Percentiles rank a stretch among this genome's conserved stretches.
phyloP scores from a whole-genome alignment of 2,113 vertebrate species.

The Zeus faber region DNA sequence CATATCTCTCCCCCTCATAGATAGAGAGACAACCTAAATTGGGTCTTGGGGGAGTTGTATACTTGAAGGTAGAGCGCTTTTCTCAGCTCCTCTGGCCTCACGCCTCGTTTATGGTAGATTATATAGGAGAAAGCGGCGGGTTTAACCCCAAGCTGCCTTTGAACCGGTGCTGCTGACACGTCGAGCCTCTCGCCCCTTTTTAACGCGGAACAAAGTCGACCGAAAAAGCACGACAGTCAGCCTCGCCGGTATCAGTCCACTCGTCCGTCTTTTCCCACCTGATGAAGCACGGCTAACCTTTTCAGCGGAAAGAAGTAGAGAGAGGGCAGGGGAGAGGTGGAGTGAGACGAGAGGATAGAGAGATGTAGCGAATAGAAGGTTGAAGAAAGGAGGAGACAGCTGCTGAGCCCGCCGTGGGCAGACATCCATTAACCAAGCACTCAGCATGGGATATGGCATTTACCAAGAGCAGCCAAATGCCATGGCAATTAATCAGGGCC shows the following conservation, averaged over 20 bases:
- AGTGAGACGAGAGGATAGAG: constrained; percentile 18
- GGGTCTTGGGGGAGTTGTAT: constrained; percentile 38
- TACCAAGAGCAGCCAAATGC: constrained; percentile 67
- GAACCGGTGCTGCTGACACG: constrained; percentile 18
- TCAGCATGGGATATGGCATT: constrained; percentile 65
- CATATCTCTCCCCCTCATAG: constrained; percentile 36
- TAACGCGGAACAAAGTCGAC: constrained; percentile 20
- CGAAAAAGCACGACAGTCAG: constrained; percentile 4
- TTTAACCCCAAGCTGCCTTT: constrained; percentile 35
- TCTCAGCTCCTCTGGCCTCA: constrained; percentile 26
- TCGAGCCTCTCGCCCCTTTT: constrained; percentile 12
- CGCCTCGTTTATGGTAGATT: constrained; percentile 35
- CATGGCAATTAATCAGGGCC: constrained; percentile 67
- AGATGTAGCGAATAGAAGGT: background rate
- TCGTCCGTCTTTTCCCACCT: constrained; percentile 35
- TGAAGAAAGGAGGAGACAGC: constrained; percentile 12
- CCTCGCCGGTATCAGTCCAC: constrained; percentile 18
- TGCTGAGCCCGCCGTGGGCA: constrained; percentile 34
- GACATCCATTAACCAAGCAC: constrained; percentile 54
- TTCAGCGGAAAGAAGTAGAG: constrained; percentile 1
- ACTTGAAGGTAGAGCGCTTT: constrained; percentile 38
- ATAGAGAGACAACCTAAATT: constrained; percentile 56
- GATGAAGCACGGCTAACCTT: constrained; percentile 50
- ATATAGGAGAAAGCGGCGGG: constrained; percentile 20
- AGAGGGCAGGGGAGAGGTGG: constrained; percentile 9